A percentile compares a stretch with the other conserved stretches of the same genome.
Evolutionary conservation across 2,113 vertebrate genomes (phyloP).

Genomic region (Megaceryle torquata): DNA sequence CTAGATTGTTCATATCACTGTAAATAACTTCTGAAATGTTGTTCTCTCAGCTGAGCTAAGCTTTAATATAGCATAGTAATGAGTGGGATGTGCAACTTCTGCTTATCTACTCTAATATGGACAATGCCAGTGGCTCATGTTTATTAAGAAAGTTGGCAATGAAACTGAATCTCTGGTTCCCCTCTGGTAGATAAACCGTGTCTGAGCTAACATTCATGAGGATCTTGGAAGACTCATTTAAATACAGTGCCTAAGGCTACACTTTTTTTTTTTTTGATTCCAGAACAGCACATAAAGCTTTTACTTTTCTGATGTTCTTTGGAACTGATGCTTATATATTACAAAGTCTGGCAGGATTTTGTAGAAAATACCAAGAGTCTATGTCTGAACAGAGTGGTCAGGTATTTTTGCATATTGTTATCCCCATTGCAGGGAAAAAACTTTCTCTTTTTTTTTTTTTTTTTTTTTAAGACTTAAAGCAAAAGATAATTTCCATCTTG

Average conservation of each 20-base stretch:
- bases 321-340: constrained; percentile 20
- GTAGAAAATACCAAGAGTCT: not conserved
- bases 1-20: constrained; percentile 62
- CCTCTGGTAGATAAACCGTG: constrained; percentile 49
- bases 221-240: constrained; percentile 58
- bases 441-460: not conserved
- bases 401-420: not conserved
- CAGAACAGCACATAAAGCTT: constrained; percentile 22
- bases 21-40: constrained; percentile 69
- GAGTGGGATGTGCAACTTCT: constrained; percentile 61
- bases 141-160: constrained; percentile 67
- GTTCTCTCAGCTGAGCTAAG: constrained; percentile 58
- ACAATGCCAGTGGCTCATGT: constrained; percentile 53
- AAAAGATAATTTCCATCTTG: not conserved
- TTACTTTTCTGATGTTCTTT: constrained; percentile 59
- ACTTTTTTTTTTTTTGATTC: constrained; percentile 29
- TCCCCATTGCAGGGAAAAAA: not conserved
- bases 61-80: constrained; percentile 60
- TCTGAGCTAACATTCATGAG: constrained; percentile 58
- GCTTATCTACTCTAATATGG: constrained; percentile 68
- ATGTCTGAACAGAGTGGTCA: not conserved
- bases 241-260: constrained; percentile 46
- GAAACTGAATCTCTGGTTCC: constrained; percentile 47
- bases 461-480: not conserved
- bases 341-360: constrained; percentile 30